Evolutionary conservation across 2,888 invertebrate species (phyloP), one percentile per base, ranked within the genome.

Genomic region (Ctenicera cuprea): DNA sequence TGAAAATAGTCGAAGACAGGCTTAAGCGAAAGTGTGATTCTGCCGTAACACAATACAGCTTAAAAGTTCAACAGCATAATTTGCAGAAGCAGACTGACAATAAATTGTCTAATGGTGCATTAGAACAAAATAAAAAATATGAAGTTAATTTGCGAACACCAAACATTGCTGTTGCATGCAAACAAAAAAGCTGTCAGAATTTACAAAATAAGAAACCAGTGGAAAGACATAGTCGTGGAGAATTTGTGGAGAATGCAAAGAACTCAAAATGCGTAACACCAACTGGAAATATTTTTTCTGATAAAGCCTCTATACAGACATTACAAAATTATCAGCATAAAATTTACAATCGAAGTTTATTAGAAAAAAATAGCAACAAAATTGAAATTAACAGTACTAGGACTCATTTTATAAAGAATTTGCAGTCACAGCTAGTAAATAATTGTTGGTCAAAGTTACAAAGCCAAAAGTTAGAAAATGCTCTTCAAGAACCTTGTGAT

Each of bases 1-100:
- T 89, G 79, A 90, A 89, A 82, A 89, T 93, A 76, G 80, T 92
- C 2, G 90, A 90, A 82, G 92, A 93, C 78, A 88, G 92, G 59
- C 88, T 89, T 78, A 89, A 90, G 75, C 86, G 92, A 70, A 87
- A 89, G 76, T 88, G 89, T 64, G 83, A 85, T 26, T 87, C 88
- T 54, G 83, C 88, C 37, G 85, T 89, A 59, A 89, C 88, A 3
- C 86, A 87, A 57, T 89, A 89, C 78, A 88, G 87, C 64, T 54
- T 82, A 83, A 86, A 82, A 78, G 86, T 65, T 33, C 38, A 70
- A 16, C 26, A 59, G 8, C 14, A 38, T 4, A 16, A 59, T 38
- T 1, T 38, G 7, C 38, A 59, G 20, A 68, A 41, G 43, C n/a
- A 12, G 20, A 66, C 37, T 33, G 12, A 30, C 26, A 63, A 48